Evolutionary conservation across 2,797 vertebrate species (phyloP), one percentile per base, ranked within the genome.

Genomic region (Myioborus melanocephalus): DNA sequence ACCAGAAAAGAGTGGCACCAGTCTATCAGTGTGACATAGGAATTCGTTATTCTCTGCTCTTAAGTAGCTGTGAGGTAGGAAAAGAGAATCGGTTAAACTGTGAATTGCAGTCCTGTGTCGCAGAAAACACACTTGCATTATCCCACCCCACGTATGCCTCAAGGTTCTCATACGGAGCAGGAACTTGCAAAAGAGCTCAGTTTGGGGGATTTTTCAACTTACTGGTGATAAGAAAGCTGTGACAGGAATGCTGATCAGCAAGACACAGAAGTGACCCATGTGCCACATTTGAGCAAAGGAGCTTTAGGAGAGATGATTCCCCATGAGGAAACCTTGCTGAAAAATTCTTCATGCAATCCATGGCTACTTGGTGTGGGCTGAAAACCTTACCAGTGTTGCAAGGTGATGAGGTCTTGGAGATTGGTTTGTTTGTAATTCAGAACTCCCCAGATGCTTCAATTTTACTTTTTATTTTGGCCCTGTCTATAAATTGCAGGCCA

Each of bases 101-200:
- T 50, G 66, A 82, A 70, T 46, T 1, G 2, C 16, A 57, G 30
- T 64, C 12, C 76, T 13, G 19, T 61, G 35, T 69, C 26, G 7
- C 26, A 86, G 47, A 49, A 83, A 68, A 53, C 18, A 68, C 24
- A 26, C 15, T 18, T 61, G n/a, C 27, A 17, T 65, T 82, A 73
- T n/a, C 12, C 26, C 28, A 32, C 32, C 17, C 35, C 19, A 20
- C 0, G 1, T 55, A 32, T 28, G 0, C 15, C 35, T 63, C 50
- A 66, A 69, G 34, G 72, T 47, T 71, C 37, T 79, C 43, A 46
- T 60, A 1, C 2, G 7, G 59, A 64, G n/a, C 26, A 52, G 13
- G 16, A 87, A 43, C 10, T 43, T 60, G 35, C 9, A 70, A 64
- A 94, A 56, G 19, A 83, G 24, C 53, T 89, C 11, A 34, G 13